Evolutionary conservation across 2,888 invertebrate species (phyloP).

Genomic region (Carterocephalus palaemon): DNA sequence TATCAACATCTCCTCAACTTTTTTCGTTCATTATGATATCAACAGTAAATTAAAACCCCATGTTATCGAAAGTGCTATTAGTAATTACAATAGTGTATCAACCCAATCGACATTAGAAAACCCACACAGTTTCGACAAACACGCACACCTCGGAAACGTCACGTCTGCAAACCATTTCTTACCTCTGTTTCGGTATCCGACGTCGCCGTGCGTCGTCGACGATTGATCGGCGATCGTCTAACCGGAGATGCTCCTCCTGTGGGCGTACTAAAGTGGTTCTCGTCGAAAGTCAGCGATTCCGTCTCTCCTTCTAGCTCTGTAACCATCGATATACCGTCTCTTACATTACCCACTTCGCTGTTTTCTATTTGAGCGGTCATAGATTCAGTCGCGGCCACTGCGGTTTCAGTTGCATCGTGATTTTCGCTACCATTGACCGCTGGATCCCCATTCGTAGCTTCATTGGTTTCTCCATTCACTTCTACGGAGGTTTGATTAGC

Average conservation of each 20-base stretch:
- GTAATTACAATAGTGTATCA: constrained; percentile 14
- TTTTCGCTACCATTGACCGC: constrained; percentile 21
- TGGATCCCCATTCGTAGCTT: constrained; percentile 22
- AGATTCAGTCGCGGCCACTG: constrained; percentile 24
- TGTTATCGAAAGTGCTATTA: constrained; percentile 19
- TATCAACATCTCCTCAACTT: no score
- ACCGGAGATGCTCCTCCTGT: constrained; percentile 44
- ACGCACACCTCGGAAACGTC: constrained; percentile 36
- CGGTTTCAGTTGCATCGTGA: constrained; percentile 27
- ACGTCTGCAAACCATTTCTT: constrained; percentile 51
- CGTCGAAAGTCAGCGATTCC: constrained; percentile 64
- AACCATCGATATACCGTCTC: constrained; percentile 28
- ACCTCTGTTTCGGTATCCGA: constrained; percentile 72
- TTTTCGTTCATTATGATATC: constrained; percentile 22
- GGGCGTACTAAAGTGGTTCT: constrained; percentile 75
- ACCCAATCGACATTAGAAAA: constrained; percentile 18
- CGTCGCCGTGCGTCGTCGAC: constrained; percentile 50
- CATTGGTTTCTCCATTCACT: constrained; percentile 3
- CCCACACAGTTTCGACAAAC: constrained; percentile 18
- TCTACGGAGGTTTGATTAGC: constrained; percentile 5
- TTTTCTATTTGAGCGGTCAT: constrained; percentile 33
- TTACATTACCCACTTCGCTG: constrained; percentile 30
- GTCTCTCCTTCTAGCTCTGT: constrained; percentile 37
- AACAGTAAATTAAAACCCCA: constrained; percentile 16
- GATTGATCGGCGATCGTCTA: constrained; percentile 38